Evolutionary conservation across 35 echinoderm and acorn worm genomes (phyloP).

Genomic region (Apostichopus japonicus): DNA sequence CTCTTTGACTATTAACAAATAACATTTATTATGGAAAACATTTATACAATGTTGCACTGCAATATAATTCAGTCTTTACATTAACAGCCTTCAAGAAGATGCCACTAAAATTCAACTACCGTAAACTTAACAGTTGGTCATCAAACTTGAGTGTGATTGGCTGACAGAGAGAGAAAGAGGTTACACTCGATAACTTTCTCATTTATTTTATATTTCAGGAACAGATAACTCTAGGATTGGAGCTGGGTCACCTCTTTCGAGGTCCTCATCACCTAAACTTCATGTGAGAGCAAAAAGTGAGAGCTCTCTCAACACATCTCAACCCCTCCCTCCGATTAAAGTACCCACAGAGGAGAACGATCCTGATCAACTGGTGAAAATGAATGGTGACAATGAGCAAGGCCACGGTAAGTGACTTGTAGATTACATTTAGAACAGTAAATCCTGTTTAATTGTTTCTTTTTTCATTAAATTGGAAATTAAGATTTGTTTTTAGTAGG

Average conservation of each 20-base stretch:
- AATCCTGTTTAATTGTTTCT: background rate
- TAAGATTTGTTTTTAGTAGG: too few relatives aligned
- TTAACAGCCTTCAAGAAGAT: too few relatives aligned
- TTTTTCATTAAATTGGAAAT: too few relatives aligned
- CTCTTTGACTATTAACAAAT: too few relatives aligned
- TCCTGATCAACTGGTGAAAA: background rate
- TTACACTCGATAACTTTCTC: too few relatives aligned
- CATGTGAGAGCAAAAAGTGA: conserved; percentile 76
- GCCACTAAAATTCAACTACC: too few relatives aligned
- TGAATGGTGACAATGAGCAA: background rate
- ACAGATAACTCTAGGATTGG: conserved; percentile 26
- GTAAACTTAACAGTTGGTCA: too few relatives aligned
- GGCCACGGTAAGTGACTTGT: background rate
- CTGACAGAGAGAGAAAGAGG: too few relatives aligned
- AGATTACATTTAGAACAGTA: background rate
- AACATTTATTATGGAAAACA: too few relatives aligned
- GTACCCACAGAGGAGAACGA: conserved; percentile 72
- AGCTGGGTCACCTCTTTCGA: background rate
- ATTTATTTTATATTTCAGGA: background rate
- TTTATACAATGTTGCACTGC: too few relatives aligned
- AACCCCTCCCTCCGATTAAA: conserved; percentile 97
- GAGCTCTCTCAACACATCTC: conserved; percentile 56
- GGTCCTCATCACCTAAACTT: conserved; percentile 25
- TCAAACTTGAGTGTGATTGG: too few relatives aligned
- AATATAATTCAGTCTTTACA: too few relatives aligned